These are phyloP conservation scores for Drosophila putrida DNA, from an alignment of 2,888 invertebrate genomes.

Conservation along the genomic window DNA sequence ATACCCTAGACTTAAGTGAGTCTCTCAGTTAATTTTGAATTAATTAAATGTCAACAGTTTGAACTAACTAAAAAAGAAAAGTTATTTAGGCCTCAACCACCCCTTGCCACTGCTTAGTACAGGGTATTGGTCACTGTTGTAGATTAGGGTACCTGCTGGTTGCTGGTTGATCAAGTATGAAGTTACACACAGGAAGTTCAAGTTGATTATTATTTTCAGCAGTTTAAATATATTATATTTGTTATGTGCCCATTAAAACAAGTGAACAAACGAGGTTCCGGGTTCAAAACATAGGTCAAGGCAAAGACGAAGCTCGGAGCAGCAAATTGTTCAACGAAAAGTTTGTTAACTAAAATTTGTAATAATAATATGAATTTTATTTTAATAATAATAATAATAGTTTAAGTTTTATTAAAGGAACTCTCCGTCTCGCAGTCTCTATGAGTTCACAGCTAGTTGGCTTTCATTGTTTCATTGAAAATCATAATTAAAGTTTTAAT, in stretches of 20 bases:
- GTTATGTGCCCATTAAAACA: conserved; percentile 12
- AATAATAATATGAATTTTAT: background rate
- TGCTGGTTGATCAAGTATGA: conserved; percentile 22
- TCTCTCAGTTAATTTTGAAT: no score
- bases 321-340: background rate
- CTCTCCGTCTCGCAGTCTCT: no score
- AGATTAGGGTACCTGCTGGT: conserved; percentile 3
- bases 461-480: no score
- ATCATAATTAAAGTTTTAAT: background rate
- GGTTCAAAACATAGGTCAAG: conserved; percentile 5
- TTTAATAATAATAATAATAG: background rate
- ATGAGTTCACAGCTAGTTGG: no score
- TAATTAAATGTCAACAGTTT: no score
- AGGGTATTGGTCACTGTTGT: conserved; percentile 25
- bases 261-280: conserved; percentile 5
- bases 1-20: conserved; percentile 19
- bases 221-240: conserved; percentile 19
- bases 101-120: background rate
- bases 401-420: no score
- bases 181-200: conserved; percentile 48
- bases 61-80: no score
- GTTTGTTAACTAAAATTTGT: background rate
- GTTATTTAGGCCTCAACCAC: background rate
- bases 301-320: conserved; percentile 7
- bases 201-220: conserved; percentile 31